phyloP scores from a whole-genome alignment of 2,797 vertebrate species.

The Falco columbarius region DNA sequence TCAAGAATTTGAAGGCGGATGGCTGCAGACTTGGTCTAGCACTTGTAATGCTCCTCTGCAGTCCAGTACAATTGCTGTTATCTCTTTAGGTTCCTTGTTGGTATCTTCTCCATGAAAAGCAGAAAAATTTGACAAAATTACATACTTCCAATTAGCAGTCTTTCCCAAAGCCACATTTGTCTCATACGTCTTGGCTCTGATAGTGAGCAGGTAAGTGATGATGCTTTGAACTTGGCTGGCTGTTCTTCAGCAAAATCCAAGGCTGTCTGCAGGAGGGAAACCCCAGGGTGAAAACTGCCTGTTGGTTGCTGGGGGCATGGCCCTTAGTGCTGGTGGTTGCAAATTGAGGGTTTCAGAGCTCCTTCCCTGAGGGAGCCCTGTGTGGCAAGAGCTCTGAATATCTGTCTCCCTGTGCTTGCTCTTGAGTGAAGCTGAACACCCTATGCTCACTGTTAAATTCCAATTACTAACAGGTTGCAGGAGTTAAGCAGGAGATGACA shows the following conservation, averaged over 20 bases:
- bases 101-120: background rate
- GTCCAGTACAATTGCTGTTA: background rate
- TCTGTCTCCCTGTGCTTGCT: background rate
- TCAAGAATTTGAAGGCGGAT: background rate
- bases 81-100: background rate
- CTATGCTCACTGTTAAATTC: background rate
- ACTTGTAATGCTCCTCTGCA: background rate
- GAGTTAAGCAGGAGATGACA: background rate
- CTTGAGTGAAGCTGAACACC: background rate
- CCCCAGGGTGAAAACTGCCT: background rate
- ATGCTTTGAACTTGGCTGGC: background rate
- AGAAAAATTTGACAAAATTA: background rate
- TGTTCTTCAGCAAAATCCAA: background rate
- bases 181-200: background rate
- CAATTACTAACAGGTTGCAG: background rate
- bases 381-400: background rate
- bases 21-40: background rate
- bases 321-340: accelerated
- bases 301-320: background rate
- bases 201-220: background rate
- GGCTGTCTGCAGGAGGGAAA: background rate
- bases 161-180: background rate
- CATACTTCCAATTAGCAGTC: background rate
- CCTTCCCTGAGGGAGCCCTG: background rate
- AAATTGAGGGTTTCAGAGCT: background rate